Evolutionary conservation across 2,113 vertebrate species (phyloP), one percentile per base, ranked within the genome.

Genomic region (Larimichthys crocea): DNA sequence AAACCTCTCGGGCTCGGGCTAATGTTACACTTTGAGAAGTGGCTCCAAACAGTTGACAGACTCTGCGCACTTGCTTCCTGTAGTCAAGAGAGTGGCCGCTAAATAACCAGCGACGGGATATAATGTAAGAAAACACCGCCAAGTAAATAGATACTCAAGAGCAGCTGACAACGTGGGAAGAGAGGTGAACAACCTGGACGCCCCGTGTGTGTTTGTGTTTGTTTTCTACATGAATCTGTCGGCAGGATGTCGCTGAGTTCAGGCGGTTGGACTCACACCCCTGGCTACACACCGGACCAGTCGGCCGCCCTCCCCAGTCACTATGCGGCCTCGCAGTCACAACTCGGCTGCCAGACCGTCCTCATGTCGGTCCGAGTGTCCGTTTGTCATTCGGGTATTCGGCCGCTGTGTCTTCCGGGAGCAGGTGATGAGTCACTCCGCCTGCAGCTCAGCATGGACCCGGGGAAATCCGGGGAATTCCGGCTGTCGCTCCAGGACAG

Each of bases 391-490:
- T 95, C 87, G 0, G 93, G 91, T 67, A 95, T 95, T 80, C 93
- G 94, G 62, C 96, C 96, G n/a, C 94, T 95, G 49, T 95, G 96
- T 74, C 92, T 95, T 42, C 95, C 96, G 6, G 95, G 93, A 6
- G 88, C 93, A 17, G 93, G 92, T 17, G 89, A 93, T 0, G 94
- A 95, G 69, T 91, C 94, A 44, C 94, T 96, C 57, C 95, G 94
- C 56, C 95, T 98, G 71, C 97, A 97, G 88, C 95, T 97, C 63
- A 95, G 95, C 72, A 95, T 96, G 93, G 94, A 96, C 88, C 90
- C 94, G 64, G 93, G 93, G 82, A 94, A 94, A 17, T 93, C 95
- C 55, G 96, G 96, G 87, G 95, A 95, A 85, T 97, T 98, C 93
- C 95, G 95, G 2, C 94, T 98, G 79, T 92, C 92, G 15, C 91